A percentile compares a stretch with the other conserved stretches of the same genome.
phyloP scores from a whole-genome alignment of 2,888 invertebrate genomes.

The Rhorus exstirpatorius region DNA sequence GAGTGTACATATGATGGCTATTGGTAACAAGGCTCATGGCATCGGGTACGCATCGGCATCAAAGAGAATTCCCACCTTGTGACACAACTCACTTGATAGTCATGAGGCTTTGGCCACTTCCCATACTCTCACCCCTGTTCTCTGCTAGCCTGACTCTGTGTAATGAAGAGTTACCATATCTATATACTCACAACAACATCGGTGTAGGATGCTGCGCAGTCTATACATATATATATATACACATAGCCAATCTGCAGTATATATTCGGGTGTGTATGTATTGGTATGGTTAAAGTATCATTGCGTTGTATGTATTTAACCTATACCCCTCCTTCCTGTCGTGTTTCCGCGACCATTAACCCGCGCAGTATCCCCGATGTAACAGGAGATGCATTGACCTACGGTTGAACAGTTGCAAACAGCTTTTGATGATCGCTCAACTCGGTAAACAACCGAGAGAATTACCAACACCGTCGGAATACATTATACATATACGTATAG shows the following conservation, averaged over 20 bases:
- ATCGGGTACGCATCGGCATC: constrained; percentile 72
- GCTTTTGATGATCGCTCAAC: constrained; percentile 70
- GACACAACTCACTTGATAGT: constrained; percentile 72
- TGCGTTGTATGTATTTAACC: constrained; percentile 66
- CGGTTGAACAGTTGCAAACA: constrained; percentile 66
- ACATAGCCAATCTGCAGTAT: constrained; percentile 8
- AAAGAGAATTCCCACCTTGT: constrained; percentile 80
- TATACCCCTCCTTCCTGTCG: constrained; percentile 47
- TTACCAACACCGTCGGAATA: constrained; percentile 56
- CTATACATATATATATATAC: neutral
- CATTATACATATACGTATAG: constrained; percentile 19
- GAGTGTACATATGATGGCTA: constrained; percentile 38
- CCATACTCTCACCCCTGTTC: neutral
- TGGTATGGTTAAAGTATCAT: constrained; percentile 79
- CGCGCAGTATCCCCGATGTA: constrained; percentile 25
- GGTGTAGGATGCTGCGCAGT: neutral
- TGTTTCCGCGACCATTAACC: constrained; percentile 44
- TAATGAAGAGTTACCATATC: constrained; percentile 5
- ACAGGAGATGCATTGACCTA: constrained; percentile 33
- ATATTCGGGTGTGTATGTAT: constrained; percentile 59
- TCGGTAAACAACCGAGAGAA: constrained; percentile 57
- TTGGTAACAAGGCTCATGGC: constrained; percentile 62
- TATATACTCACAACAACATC: neutral
- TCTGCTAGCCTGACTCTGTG: constrained; percentile 9
- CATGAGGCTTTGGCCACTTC: constrained; percentile 50